Conservation (phyloP, 1,140 invertebrate species). For the Hirudo medicinalis region DNA sequence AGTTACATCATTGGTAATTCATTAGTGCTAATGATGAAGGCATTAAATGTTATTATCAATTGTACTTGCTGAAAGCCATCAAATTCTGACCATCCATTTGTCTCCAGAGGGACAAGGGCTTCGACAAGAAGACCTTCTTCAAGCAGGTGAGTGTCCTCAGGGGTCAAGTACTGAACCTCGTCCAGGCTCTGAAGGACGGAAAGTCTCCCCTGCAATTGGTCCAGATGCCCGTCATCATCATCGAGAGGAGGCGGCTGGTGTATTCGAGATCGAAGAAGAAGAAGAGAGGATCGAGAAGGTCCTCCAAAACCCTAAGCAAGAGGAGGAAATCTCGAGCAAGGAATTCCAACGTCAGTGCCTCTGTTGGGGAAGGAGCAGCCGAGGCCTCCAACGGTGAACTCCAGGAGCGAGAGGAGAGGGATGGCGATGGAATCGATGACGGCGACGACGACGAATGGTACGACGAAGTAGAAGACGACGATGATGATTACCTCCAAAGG, state of each 20-base stretch:
- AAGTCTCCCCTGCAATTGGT: slow-evolving; percentile 91
- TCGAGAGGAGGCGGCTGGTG: slow-evolving; percentile 54
- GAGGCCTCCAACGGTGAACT: background rate
- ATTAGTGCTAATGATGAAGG: no score
- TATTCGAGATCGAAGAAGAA: slow-evolving; percentile 44
- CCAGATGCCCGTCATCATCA: slow-evolving; percentile 92
- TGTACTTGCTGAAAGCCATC: no score
- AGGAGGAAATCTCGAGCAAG: background rate
- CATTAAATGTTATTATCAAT: no score
- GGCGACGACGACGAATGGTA: background rate
- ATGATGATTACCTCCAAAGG: slow-evolving; percentile 81
- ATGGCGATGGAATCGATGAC: background rate
- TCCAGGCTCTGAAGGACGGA: slow-evolving; percentile 85
- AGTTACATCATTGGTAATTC: no score
- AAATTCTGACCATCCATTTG: background rate
- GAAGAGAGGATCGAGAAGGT: background rate
- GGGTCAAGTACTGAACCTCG: slow-evolving; percentile 92
- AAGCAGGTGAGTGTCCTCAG: slow-evolving; percentile 97
- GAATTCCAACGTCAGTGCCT: background rate
- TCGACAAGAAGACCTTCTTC: slow-evolving; percentile 85
- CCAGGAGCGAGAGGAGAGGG: background rate
- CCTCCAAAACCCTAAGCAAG: background rate
- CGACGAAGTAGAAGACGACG: slow-evolving; percentile 62
- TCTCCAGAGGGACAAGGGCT: slow-evolving; percentile 82
- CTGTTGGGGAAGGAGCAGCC: background rate